Base-by-base conservation (phyloP, 2,797 vertebrate genomes). In the Gymnoscopelus microlampas region DNA sequence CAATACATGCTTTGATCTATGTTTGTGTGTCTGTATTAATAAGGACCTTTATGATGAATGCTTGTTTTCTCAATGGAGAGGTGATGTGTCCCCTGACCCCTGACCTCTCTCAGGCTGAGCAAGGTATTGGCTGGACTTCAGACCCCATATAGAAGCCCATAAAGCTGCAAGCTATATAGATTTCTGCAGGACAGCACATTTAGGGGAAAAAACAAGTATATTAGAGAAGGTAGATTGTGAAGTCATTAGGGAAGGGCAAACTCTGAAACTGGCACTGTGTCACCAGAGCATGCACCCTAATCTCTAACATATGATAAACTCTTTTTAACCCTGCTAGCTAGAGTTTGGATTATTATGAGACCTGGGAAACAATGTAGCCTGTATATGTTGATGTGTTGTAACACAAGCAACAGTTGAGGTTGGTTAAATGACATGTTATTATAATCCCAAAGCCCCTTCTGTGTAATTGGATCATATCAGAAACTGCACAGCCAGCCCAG, bases 1-100 rank as follows among this genome's bases (percentile, higher is more conserved):
- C 53, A 73, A 63, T 75, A 53, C 49, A 59, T 8, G 14, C n/a
- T 13, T 74, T 19, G 73, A 26, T 53, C 29, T 63, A 39, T 14
- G 58, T 13, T 19, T 65, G 11, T 14, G 15, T 19, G 29, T 66
- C 44, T n/a, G 11, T 53, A 2, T 4, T 53, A 32, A 32, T 32
- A 58, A 58, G 51, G 5, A 14, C 14, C 51, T 39, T 49, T 67
- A 13, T 35, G 15, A 58, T 50, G 61, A 70, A 32, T 24, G 51
- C 53, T 62, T 15, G 13, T 55, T 19, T 53, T 39, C 32, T 61
- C 44, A 6, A 4, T 12, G 13, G n/a, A 60, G 54, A 12, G 35
- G 4, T 48, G 55, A 15, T 39, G 56, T 29, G n/a, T 55, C 26
- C 14, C 26, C 14, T 57, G 51, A 26, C 26, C 14, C 26, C 19